Evolutionary conservation across 2,888 invertebrate species (phyloP).

Genomic region (Ectemnius lituratus): DNA sequence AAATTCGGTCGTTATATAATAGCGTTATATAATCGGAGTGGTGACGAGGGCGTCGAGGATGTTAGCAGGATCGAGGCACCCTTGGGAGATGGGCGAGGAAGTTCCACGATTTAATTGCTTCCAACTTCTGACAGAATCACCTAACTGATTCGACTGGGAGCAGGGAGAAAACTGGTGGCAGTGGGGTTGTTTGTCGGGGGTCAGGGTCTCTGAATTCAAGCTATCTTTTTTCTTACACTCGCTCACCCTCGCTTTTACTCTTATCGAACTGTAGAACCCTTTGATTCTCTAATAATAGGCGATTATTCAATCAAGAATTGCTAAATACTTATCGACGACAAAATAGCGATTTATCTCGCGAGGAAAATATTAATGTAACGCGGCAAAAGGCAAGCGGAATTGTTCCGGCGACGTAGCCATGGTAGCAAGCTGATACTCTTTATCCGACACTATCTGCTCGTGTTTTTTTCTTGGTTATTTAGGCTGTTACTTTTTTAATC

Average conservation of each 20-base stretch:
- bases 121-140: constrained; percentile 48
- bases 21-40: neutral
- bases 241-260: constrained; percentile 1
- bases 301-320: no score
- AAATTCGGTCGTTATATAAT: neutral
- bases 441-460: constrained; percentile 40
- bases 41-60: neutral
- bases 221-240: constrained; percentile 43
- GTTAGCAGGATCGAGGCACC: neutral
- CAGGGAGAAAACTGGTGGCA: neutral
- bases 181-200: constrained; percentile 56
- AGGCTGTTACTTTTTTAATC: constrained; percentile 35
- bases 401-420: constrained; percentile 10
- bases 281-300: no score
- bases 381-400: neutral
- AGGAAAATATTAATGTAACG: neutral
- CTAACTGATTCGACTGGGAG: constrained; percentile 7
- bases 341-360: neutral
- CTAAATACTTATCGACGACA: neutral
- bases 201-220: constrained; percentile 56
- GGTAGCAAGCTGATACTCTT: constrained; percentile 20
- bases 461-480: constrained; percentile 44
- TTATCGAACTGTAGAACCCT: neutral
- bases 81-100: neutral
- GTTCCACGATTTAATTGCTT: neutral